These are phyloP conservation scores for Heptranchias perlo DNA, from an alignment of 2,113 vertebrate species.

Conservation along the genomic window DNA sequence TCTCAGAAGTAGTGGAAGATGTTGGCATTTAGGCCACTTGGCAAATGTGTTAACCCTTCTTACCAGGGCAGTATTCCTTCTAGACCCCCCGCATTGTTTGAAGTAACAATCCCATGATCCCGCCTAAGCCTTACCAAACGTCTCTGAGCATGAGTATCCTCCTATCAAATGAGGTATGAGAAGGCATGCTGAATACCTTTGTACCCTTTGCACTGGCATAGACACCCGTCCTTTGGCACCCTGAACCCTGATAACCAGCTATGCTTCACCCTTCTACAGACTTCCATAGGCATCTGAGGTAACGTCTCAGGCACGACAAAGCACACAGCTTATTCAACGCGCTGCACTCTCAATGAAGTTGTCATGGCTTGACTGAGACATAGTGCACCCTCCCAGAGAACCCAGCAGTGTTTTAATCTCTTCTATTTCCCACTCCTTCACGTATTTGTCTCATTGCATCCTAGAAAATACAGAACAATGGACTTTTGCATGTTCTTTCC, in stretches of 20 bases:
- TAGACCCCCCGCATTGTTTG: neutral
- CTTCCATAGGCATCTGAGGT: neutral
- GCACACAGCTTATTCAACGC: neutral
- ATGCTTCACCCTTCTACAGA: neutral
- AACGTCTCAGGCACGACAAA: neutral
- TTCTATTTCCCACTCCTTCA: neutral
- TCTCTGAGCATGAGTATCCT: slow-evolving; percentile 10
- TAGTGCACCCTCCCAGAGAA: neutral
- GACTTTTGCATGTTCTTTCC: slow-evolving; percentile 26
- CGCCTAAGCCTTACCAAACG: slow-evolving; percentile 7
- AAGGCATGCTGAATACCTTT: slow-evolving; percentile 31
- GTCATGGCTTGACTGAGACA: neutral
- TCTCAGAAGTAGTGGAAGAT: neutral
- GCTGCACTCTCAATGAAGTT: neutral
- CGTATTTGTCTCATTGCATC: neutral
- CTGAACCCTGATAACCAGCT: neutral
- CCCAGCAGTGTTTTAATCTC: neutral
- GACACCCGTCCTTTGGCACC: neutral
- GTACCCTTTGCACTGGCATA: neutral
- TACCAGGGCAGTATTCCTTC: neutral
- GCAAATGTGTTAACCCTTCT: neutral
- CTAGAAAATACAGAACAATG: neutral
- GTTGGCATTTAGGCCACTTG: neutral
- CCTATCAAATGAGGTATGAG: slow-evolving; percentile 23
- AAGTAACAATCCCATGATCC: neutral